These are phyloP conservation scores for Mongoloraphidia duomilia DNA, from an alignment of 2,888 invertebrate genomes.

Conservation along the genomic window DNA sequence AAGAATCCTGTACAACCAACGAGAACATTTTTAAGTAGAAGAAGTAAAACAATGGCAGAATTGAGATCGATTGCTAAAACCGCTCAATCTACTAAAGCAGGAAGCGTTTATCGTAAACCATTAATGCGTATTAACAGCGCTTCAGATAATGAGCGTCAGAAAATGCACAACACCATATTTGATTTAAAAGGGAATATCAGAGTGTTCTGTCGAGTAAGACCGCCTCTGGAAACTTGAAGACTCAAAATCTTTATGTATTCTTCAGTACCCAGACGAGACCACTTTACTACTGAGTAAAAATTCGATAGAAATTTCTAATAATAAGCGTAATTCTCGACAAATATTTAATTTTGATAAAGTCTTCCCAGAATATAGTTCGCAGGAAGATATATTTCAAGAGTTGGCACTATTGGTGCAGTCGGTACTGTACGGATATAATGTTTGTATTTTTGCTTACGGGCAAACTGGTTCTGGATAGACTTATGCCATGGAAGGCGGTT, in stretches of 20 bases:
- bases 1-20: no score
- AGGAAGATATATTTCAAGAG: constrained; percentile 70
- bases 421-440: constrained; percentile 77
- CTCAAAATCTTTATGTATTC: constrained; percentile 34
- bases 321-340: constrained; percentile 37
- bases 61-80: no score
- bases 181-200: constrained; percentile 68
- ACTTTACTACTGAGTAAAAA: constrained; percentile 42
- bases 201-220: constrained; percentile 66
- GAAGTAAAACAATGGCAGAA: no score
- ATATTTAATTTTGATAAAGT: constrained; percentile 74
- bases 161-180: no score
- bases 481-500: no score
- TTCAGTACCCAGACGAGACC: constrained; percentile 43
- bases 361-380: constrained; percentile 56
- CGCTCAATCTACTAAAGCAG: no score
- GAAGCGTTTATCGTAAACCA: no score
- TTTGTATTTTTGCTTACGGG: constrained; percentile 84
- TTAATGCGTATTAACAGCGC: no score
- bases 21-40: no score
- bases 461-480: constrained; percentile 83
- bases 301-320: constrained; percentile 21
- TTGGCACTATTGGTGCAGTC: constrained; percentile 74
- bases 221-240: constrained; percentile 45
- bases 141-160: no score